phyloP scores from a whole-genome alignment of 53 echinoderm and acorn worm species.

The Henricia sp. region DNA sequence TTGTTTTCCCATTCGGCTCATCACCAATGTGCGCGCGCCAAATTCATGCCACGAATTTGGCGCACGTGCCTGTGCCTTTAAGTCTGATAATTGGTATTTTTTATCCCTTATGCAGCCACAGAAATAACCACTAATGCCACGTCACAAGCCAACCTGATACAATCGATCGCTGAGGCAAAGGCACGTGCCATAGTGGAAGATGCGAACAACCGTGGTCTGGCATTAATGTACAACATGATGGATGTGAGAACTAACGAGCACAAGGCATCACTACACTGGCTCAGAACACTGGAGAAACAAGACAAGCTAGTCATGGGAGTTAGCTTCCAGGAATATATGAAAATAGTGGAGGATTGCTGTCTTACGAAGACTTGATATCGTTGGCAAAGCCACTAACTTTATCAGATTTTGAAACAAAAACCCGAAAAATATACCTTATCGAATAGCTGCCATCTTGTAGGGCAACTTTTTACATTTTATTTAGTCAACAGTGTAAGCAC shows the following conservation, averaged over 20 bases:
- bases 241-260: constrained; percentile 54
- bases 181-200: constrained; percentile 60
- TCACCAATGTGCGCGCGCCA: not conserved
- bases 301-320: constrained; percentile 60
- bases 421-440: no score
- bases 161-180: constrained; percentile 45
- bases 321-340: constrained; percentile 62
- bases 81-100: not conserved
- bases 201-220: constrained; percentile 66
- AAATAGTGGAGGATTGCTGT: not conserved
- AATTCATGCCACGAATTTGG: not conserved
- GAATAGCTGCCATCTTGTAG: no score
- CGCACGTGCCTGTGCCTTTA: not conserved
- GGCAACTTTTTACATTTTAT: no score
- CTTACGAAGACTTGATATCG: not conserved
- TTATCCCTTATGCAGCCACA: constrained; percentile 20
- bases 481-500: no score
- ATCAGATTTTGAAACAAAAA: no score
- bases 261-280: constrained; percentile 77
- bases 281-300: constrained; percentile 61
- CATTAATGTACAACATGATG: constrained; percentile 49
- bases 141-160: constrained; percentile 46
- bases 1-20: no score
- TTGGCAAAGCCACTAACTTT: no score
- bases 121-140: constrained; percentile 66